These are phyloP conservation scores for Acanthochromis polyacanthus DNA, from an alignment of 2,113 vertebrate species.

Conservation along the genomic window DNA sequence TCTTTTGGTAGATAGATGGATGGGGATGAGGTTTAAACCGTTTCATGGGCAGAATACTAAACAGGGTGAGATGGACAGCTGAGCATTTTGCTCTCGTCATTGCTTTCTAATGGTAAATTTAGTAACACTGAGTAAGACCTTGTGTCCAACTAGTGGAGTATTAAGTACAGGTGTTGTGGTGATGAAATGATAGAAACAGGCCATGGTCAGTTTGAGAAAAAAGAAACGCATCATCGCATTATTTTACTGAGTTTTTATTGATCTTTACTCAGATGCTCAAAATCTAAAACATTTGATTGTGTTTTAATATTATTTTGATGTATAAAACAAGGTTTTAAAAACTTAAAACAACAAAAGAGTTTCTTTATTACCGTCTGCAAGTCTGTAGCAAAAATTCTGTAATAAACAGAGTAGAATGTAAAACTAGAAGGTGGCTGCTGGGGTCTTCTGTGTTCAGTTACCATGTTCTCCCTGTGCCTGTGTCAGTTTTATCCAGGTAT, in stretches of 20 bases:
- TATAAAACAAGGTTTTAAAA: too few relatives aligned
- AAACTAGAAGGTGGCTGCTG: too few relatives aligned
- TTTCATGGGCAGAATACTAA: constrained; percentile 95
- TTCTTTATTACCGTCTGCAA: too few relatives aligned
- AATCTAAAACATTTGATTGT: too few relatives aligned
- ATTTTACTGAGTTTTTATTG: neutral
- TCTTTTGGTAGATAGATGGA: constrained; percentile 86
- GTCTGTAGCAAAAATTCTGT: too few relatives aligned
- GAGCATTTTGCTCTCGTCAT: constrained; percentile 43
- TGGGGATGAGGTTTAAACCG: constrained; percentile 91
- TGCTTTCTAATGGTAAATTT: constrained; percentile 32
- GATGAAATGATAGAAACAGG: neutral
- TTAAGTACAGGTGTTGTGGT: neutral
- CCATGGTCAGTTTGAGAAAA: neutral
- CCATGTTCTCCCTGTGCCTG: too few relatives aligned
- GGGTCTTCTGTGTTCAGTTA: too few relatives aligned
- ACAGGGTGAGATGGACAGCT: constrained; percentile 80
- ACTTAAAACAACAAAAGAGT: too few relatives aligned
- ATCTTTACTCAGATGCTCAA: too few relatives aligned
- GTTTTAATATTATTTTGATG: too few relatives aligned
- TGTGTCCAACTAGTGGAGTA: neutral
- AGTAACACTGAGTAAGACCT: constrained; percentile 12
- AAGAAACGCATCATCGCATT: neutral
- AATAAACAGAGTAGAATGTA: too few relatives aligned
- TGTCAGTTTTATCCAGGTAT: too few relatives aligned